A percentile compares a stretch with the other conserved stretches of the same genome.
Conservation (phyloP, 2,113 vertebrate genomes). For the Varanus komodoensis region DNA sequence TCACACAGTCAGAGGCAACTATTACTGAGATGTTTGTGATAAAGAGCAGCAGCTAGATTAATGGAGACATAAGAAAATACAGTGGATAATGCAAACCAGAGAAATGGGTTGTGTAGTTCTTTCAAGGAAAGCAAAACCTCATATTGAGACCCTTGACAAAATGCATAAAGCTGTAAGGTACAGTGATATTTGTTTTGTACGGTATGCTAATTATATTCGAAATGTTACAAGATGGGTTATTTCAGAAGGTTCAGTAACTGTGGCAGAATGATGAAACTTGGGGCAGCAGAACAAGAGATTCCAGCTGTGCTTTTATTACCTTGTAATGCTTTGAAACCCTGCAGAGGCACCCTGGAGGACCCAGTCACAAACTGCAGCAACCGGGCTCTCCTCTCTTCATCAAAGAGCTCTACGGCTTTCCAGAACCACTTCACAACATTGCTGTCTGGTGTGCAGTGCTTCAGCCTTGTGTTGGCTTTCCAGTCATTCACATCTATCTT, state of each 20-base stretch:
- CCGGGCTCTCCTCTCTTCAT: slow-evolving; percentile 93
- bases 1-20: neutral
- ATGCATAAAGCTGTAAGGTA: neutral
- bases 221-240: neutral
- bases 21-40: neutral
- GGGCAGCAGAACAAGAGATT: neutral
- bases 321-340: slow-evolving; percentile 98
- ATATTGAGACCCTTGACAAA: neutral
- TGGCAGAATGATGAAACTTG: neutral
- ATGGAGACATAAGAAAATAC: neutral
- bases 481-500: slow-evolving; percentile 98
- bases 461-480: slow-evolving; percentile 97
- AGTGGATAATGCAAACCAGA: neutral
- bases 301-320: slow-evolving; percentile 72
- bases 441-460: slow-evolving; percentile 97
- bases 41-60: neutral
- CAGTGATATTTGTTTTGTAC: neutral
- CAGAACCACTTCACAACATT: slow-evolving; percentile 99
- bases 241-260: neutral
- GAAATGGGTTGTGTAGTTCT: no score
- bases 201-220: neutral
- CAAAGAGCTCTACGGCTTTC: slow-evolving; percentile 97
- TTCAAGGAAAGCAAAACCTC: neutral
- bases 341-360: slow-evolving; percentile 95
- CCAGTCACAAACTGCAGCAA: slow-evolving; percentile 98